Conservation (phyloP, 2,888 invertebrate species). For the Tetanocera ferruginea region DNA sequence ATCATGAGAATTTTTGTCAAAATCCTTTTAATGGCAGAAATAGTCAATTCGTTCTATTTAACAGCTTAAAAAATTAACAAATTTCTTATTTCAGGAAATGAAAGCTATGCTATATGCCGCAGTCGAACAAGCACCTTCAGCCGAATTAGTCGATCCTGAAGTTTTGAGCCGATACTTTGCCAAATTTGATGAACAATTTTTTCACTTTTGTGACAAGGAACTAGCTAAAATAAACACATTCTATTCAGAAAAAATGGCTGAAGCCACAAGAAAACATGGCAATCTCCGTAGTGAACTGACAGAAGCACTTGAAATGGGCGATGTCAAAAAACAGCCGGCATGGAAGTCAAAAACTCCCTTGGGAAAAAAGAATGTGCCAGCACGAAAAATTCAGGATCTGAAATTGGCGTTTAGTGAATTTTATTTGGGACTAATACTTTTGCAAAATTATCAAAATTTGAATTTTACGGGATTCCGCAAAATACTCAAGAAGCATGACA, state of each 20-base stretch:
- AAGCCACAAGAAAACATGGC: constrained; percentile 85
- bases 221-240: constrained; percentile 90
- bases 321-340: constrained; percentile 64
- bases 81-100: constrained; percentile 76
- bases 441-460: constrained; percentile 90
- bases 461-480: constrained; percentile 92
- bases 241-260: constrained; percentile 90
- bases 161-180: constrained; percentile 80
- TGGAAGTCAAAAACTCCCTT: constrained; percentile 69
- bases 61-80: not conserved
- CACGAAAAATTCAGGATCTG: constrained; percentile 83
- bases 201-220: constrained; percentile 87
- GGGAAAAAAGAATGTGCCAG: constrained; percentile 71
- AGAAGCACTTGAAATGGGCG: constrained; percentile 70
- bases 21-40: too few species aligned
- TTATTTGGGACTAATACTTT: constrained; percentile 85
- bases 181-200: constrained; percentile 87
- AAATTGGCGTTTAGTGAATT: constrained; percentile 92
- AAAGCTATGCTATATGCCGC: constrained; percentile 86
- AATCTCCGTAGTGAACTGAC: constrained; percentile 80
- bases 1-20: too few species aligned
- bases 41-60: too few species aligned
- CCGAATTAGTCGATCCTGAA: constrained; percentile 81
- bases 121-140: constrained; percentile 82
- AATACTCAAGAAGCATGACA: constrained; percentile 92